Evolutionary conservation across 1,140 invertebrate species (phyloP), one percentile per base, ranked within the genome.

Genomic region (Sarcophaga peregrina): DNA sequence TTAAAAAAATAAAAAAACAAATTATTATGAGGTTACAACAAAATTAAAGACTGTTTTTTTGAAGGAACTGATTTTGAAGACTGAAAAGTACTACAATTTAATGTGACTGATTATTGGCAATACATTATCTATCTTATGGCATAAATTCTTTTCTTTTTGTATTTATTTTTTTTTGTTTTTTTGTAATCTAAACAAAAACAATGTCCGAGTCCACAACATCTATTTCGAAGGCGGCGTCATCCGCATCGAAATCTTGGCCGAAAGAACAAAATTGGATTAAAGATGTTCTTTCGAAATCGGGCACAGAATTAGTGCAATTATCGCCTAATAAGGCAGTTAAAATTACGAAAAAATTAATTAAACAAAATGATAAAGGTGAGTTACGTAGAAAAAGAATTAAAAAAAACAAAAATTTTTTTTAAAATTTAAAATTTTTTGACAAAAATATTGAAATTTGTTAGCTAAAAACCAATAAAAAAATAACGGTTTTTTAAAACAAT

Each of bases 221-320:
- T 25, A 20, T 10, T 45, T 0, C n/a, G 5, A 50, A 72, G 7
- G 50, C 5, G 11, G 62, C 73, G 10, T 20, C 52, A 75, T 75
- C 48, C 15, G 13, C 54, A 75, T 75, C 48, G n/a, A 68, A 85
- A 83, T 83, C 84, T 84, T 90, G 88, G 88, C 58, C 83, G 7
- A 74, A 82, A 78, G 88, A 90, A 83, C 87, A 88, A 83, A 86
- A 85, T 84, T 90, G 88, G 88, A 86, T 90, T 73, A 90, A 89
- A 75, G 86, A 90, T 85, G 85, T 86, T 11, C 83, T 88, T 1
- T 86, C 85, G n/a, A 90, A 90, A 83, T 90, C 90, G 45, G 86
- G 88, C 80, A 90, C 85, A 11, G 89, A 90, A 78, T 76, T 90
- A 74, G 81, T 88, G 75, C 89, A 90, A 85, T 85, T 88, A 82